Conservation (phyloP, 2,888 invertebrate species). For the Pilophorus perplexus region DNA sequence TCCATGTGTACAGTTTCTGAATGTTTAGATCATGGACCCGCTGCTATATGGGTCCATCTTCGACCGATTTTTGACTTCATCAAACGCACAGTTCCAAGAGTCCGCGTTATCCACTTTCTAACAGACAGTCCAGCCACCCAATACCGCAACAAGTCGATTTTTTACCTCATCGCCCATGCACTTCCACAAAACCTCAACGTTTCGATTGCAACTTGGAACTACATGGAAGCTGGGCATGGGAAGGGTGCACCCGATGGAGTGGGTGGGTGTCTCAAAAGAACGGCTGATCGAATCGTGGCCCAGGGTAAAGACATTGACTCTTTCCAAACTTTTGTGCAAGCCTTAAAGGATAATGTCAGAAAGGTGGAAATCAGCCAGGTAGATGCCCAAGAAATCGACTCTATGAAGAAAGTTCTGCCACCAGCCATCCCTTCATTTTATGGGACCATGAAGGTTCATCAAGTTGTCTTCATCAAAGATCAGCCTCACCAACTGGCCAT, state of each 20-base stretch:
- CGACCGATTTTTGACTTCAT: slow-evolving; percentile 21
- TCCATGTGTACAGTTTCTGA: slow-evolving; percentile 30
- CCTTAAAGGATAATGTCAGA: background rate
- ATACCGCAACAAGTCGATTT: slow-evolving; percentile 22
- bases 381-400: background rate
- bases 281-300: slow-evolving; percentile 47
- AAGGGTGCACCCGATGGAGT: slow-evolving; percentile 51
- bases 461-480: slow-evolving; percentile 13
- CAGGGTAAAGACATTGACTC: slow-evolving; percentile 19
- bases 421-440: background rate
- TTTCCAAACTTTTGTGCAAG: background rate
- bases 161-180: slow-evolving; percentile 11
- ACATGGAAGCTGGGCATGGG: slow-evolving; percentile 49
- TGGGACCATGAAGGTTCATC: slow-evolving; percentile 32
- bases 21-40: slow-evolving; percentile 24
- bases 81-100: background rate
- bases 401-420: background rate
- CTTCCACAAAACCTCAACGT: background rate
- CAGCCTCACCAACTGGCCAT: background rate
- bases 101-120: slow-evolving; percentile 3
- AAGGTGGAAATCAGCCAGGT: slow-evolving; percentile 3
- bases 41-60: slow-evolving; percentile 25
- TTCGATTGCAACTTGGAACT: background rate
- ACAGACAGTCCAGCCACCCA: slow-evolving; percentile 18
- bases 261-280: slow-evolving; percentile 50